A percentile compares a stretch with the other conserved stretches of the same genome.
These are phyloP conservation scores for Dermatophagoides farinae DNA, from an alignment of 1,140 invertebrate species.

Conservation along the genomic window DNA sequence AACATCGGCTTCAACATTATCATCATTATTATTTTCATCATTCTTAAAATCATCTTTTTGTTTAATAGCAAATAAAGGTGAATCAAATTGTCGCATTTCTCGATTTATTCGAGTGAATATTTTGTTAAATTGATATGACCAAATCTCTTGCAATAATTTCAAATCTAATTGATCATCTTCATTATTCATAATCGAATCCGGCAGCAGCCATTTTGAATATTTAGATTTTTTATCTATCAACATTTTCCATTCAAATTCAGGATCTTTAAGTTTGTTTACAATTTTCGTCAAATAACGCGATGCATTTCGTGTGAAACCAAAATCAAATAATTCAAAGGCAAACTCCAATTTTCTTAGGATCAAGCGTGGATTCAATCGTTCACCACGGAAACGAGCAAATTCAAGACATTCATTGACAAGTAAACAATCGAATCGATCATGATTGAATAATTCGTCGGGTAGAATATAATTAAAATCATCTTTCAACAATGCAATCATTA, in stretches of 20 bases:
- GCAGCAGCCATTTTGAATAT: too few relatives aligned
- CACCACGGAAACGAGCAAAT: slow-evolving; percentile 3
- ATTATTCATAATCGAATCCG: too few relatives aligned
- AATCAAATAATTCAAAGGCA: slow-evolving; percentile 11
- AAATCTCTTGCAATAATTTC: not conserved
- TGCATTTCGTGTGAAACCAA: slow-evolving; percentile 9
- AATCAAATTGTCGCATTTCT: not conserved
- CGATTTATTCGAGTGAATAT: not conserved
- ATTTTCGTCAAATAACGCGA: slow-evolving; percentile 7
- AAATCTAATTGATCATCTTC: too few relatives aligned
- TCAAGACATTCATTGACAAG: slow-evolving; percentile 10
- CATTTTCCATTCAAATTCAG: not conserved
- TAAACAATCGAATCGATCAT: slow-evolving; percentile 1
- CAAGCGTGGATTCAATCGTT: not conserved
- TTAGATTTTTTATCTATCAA: too few relatives aligned
- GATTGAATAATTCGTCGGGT: slow-evolving; percentile 1
- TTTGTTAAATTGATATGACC: not conserved
- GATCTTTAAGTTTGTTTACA: not conserved
- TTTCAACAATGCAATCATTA: not conserved
- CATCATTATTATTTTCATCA: not conserved
- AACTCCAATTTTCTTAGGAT: slow-evolving; percentile 11
- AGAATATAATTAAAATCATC: slow-evolving; percentile 4
- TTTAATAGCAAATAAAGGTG: not conserved
- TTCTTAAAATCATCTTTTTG: not conserved
- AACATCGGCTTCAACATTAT: not conserved